Base-by-base conservation (phyloP, 2,113 vertebrate genomes). In the Albula goreensis region DNA sequence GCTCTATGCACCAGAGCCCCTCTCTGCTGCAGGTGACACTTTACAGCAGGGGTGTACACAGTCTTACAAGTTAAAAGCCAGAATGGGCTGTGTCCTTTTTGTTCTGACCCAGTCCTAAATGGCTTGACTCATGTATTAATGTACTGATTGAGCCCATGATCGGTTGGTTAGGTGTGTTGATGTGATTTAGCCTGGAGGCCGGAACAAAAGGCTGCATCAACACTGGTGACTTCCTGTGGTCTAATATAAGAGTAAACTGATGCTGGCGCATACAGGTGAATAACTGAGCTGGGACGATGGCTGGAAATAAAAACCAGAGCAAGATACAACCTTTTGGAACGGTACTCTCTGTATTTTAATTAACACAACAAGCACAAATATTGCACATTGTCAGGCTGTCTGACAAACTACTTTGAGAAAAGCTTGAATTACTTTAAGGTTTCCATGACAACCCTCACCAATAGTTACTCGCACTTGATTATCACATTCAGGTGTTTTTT, bases 361-460 rank as follows among this genome's bases (percentile, higher is more conserved):
- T 66, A 66, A 66, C 60, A 66, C 60, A 66, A 7, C 10, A 31
- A 1, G 70, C 70, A 74, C 25, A 5, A 6, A 70, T 4, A 70
- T 2, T 70, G 17, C 17, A 70, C 19, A 74, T 41, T 41, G 31
- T 41, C 31, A 41, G 31, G 31, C 31, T 92, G 80, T 88, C 87
- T 88, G 81, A 89, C 79, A 83, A 83, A 84, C 85, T 48, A 80
- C 49, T 48, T 22, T 83, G 85, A 77, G 84, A 91, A 93, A 90
- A 85, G 87, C 91, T 52, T 88, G 86, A 91, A 89, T 91, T 90
- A 94, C 89, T 92, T 93, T 89, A 88, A 89, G 92, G 94, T 95
- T 95, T 94, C 94, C 93, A 95, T 93, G 92, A 92, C 92, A 94
- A 95, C 93, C 60, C n/a, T 85, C 85, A 91, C 89, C 91, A 92